phyloP scores from a whole-genome alignment of 2,113 vertebrate genomes.

The Mobula hypostoma region DNA sequence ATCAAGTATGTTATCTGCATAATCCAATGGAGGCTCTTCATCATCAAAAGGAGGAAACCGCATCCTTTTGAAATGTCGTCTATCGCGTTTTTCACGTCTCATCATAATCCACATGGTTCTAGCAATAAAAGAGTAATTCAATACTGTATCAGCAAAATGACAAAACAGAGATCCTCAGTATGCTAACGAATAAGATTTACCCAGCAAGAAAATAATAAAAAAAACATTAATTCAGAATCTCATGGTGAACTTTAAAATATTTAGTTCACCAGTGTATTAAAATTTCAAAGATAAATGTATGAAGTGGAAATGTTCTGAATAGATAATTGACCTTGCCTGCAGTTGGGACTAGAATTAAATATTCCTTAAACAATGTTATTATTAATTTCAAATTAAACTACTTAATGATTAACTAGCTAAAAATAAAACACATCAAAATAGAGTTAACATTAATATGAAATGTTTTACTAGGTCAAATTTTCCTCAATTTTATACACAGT shows the following conservation, averaged over 20 bases:
- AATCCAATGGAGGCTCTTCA: constrained; percentile 91
- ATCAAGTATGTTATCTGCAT: constrained; percentile 95
- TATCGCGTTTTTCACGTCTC: constrained; percentile 92
- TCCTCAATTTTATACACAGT: background rate
- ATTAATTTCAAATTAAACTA: background rate
- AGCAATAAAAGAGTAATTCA: background rate
- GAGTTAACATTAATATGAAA: background rate
- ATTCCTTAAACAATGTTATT: background rate
- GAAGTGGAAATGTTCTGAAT: background rate
- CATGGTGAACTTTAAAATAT: background rate
- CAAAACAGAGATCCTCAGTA: background rate
- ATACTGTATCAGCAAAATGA: background rate
- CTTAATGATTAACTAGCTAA: background rate
- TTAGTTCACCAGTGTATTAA: background rate
- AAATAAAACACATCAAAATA: background rate
- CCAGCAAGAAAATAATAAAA: no score
- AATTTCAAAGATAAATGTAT: background rate
- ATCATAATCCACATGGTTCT: constrained; percentile 99
- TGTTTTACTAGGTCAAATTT: background rate
- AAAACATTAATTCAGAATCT: background rate
- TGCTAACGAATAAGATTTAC: background rate
- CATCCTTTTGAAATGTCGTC: constrained; percentile 97
- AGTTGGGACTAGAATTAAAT: background rate
- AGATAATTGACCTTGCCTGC: background rate
- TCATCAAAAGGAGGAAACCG: constrained; percentile 95